Evolutionary conservation across 2,797 vertebrate genomes (phyloP).

Genomic region (Triplophysa bombifrons): DNA sequence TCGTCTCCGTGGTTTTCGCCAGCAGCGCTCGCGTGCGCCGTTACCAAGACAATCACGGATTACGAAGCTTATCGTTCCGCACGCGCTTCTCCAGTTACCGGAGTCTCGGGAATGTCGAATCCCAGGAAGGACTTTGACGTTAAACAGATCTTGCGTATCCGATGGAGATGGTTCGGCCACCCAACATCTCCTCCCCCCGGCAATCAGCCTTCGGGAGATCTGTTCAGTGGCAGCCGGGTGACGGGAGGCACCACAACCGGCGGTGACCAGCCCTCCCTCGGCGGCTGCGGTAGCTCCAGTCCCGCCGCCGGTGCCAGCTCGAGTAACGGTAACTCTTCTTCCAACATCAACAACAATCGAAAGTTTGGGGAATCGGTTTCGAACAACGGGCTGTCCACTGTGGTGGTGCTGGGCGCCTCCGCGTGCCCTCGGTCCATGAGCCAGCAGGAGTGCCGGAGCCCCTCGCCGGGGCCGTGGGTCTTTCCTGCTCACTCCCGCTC

Average conservation of each 20-base stretch:
- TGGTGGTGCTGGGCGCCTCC: slow-evolving; percentile 74
- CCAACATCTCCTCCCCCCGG: slow-evolving; percentile 83
- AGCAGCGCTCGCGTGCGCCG: slow-evolving; percentile 67
- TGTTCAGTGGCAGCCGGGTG: slow-evolving; percentile 77
- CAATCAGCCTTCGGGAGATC: slow-evolving; percentile 83
- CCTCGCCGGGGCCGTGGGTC: slow-evolving; percentile 84
- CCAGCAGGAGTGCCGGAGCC: slow-evolving; percentile 89
- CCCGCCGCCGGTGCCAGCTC: slow-evolving; percentile 48
- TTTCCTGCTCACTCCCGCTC: slow-evolving; percentile 79
- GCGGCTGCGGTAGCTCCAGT: slow-evolving; percentile 57
- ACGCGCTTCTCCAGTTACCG: slow-evolving; percentile 52
- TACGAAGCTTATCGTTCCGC: slow-evolving; percentile 68
- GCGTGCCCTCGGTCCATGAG: slow-evolving; percentile 82
- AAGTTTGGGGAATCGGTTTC: slow-evolving; percentile 87
- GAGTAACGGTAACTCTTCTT: slow-evolving; percentile 53
- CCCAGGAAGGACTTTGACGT: slow-evolving; percentile 98
- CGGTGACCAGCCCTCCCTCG: slow-evolving; percentile 69
- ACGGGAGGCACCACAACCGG: slow-evolving; percentile 63
- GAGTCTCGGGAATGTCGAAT: slow-evolving; percentile 88
- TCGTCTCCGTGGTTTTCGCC: slow-evolving; percentile 47
- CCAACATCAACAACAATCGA: slow-evolving; percentile 67
- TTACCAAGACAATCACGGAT: slow-evolving; percentile 85
- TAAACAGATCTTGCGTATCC: slow-evolving; percentile 97
- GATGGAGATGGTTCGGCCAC: slow-evolving; percentile 98
- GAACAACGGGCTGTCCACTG: slow-evolving; percentile 76